phyloP scores from a whole-genome alignment of 2,888 invertebrate genomes.

The Coleophora deauratella region DNA sequence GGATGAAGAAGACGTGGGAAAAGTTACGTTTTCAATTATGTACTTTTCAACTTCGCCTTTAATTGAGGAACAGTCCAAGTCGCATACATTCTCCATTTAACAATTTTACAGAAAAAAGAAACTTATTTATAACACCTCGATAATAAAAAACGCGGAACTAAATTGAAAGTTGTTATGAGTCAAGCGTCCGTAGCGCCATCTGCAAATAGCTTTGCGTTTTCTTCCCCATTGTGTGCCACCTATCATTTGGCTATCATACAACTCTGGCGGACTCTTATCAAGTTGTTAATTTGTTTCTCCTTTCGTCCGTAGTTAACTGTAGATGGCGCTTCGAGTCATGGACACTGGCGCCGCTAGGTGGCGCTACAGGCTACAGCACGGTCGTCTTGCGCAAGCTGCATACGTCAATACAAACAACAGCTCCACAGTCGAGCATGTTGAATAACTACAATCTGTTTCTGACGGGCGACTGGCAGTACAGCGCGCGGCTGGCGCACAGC shows the following conservation, averaged over 20 bases:
- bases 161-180: no score
- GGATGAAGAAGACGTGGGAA: no score
- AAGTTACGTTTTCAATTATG: no score
- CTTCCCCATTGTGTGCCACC: no score
- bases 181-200: no score
- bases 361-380: conserved; percentile 26
- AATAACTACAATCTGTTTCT: conserved; percentile 21
- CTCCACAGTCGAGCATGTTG: conserved; percentile 42
- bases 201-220: no score
- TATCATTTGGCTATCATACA: not conserved
- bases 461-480: conserved; percentile 28
- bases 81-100: no score
- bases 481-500: conserved; percentile 45
- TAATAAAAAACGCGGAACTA: no score
- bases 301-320: conserved; percentile 2
- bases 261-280: not conserved
- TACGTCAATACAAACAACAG: conserved; percentile 69
- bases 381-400: conserved; percentile 42
- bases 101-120: no score
- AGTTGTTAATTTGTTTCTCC: not conserved
- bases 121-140: no score
- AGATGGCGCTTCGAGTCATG: conserved; percentile 7
- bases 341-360: conserved; percentile 13
- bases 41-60: no score
- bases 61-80: no score